Conservation (phyloP, 2,797 vertebrate genomes). For the Melopsittacus undulatus region DNA sequence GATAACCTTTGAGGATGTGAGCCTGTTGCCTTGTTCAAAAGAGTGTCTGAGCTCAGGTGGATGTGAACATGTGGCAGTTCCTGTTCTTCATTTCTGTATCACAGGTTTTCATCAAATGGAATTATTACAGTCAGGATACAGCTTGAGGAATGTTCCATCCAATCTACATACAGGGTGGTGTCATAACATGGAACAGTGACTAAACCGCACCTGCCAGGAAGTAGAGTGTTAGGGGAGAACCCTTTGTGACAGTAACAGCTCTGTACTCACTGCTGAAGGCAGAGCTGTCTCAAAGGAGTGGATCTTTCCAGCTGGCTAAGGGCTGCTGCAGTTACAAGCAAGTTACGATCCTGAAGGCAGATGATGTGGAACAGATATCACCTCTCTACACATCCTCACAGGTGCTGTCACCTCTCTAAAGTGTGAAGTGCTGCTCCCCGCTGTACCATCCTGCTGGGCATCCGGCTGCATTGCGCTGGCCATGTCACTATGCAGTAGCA, state of each 20-base stretch:
- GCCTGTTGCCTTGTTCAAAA: not conserved
- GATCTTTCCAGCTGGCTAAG: not conserved
- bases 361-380: not conserved
- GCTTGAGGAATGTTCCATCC: not conserved
- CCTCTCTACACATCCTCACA: not conserved
- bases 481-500: rapidly evolving
- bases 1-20: not conserved
- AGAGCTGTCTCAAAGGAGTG: not conserved
- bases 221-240: not conserved
- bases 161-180: not conserved
- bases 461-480: not conserved
- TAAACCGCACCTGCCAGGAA: not conserved
- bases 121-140: not conserved
- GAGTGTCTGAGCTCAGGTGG: not conserved
- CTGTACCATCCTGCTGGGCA: not conserved
- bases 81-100: not conserved
- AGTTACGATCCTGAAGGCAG: not conserved
- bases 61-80: not conserved
- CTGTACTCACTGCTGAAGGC: not conserved
- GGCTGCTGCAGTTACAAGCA: not conserved
- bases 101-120: not conserved
- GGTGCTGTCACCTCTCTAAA: not conserved
- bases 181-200: not conserved
- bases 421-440: not conserved
- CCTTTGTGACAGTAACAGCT: constrained; percentile 1